Conservation (phyloP, 2,797 vertebrate species). For the Delichon dasypus region DNA sequence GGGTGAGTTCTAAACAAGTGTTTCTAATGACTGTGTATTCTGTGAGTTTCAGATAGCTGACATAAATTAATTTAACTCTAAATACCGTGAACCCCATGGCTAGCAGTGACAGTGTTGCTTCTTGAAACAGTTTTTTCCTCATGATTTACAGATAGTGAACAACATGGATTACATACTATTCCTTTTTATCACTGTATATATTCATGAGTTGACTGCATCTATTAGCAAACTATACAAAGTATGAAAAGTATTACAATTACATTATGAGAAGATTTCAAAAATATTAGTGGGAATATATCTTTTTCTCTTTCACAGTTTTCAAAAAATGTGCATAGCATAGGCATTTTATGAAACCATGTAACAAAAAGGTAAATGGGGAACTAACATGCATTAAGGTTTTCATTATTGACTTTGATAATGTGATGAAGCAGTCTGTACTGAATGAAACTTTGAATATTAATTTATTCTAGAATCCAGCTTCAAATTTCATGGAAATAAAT, state of each 20-base stretch:
- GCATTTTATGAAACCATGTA: not conserved
- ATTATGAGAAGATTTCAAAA: not conserved
- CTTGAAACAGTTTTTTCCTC: constrained; percentile 29
- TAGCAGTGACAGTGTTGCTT: constrained; percentile 55
- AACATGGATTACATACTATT: constrained; percentile 26
- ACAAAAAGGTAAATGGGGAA: not conserved
- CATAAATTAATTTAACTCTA: constrained; percentile 64
- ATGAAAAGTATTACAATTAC: not conserved
- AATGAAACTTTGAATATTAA: not conserved
- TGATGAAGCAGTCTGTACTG: not conserved
- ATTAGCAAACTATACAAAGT: not conserved
- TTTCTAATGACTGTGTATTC: constrained; percentile 37
- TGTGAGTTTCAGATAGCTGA: constrained; percentile 56
- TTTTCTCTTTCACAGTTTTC: not conserved
- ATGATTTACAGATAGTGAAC: constrained; percentile 30
- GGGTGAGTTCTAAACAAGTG: constrained; percentile 60
- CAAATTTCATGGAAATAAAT: not conserved
- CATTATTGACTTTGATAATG: not conserved
- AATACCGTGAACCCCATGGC: constrained; percentile 34
- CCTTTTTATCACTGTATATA: constrained; percentile 44
- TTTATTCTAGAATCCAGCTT: not conserved
- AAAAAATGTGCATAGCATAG: not conserved
- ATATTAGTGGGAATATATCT: not conserved
- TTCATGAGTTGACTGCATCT: not conserved
- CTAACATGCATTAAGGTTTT: not conserved